These are phyloP conservation scores for Lepidurus couesii DNA, from an alignment of 1,140 invertebrate genomes.

Conservation along the genomic window DNA sequence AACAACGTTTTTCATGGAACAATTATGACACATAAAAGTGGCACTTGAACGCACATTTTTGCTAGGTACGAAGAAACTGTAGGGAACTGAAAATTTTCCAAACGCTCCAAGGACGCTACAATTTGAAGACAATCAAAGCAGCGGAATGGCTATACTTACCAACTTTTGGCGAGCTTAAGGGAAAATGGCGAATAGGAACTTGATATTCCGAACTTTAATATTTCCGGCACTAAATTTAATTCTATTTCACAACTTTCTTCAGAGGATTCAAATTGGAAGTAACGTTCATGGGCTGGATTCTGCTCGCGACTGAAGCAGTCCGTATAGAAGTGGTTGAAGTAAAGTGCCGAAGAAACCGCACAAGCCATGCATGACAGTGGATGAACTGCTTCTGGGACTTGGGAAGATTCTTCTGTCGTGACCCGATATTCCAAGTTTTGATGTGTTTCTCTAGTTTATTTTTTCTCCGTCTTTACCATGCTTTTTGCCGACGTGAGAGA, in stretches of 20 bases:
- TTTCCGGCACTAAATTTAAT: background rate
- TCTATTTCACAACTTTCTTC: background rate
- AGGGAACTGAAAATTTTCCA: background rate
- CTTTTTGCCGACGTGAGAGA: background rate
- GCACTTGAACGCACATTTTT: background rate
- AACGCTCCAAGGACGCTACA: background rate
- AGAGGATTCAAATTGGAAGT: background rate
- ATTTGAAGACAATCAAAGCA: background rate
- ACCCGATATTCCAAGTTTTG: background rate
- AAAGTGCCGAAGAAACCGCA: background rate
- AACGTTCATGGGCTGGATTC: background rate
- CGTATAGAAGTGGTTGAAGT: background rate
- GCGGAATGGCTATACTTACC: background rate
- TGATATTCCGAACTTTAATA: background rate
- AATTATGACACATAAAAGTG: background rate
- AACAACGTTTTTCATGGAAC: background rate
- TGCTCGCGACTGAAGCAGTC: background rate
- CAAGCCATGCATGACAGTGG: conserved; percentile 8
- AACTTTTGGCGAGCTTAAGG: too few species aligned
- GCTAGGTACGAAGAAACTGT: background rate
- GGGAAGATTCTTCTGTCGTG: conserved; percentile 6
- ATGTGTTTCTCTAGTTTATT: background rate
- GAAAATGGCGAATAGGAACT: too few species aligned
- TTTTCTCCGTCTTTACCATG: background rate
- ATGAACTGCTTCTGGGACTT: conserved; percentile 9